phyloP scores from a whole-genome alignment of 2,113 vertebrate species.

The Sceloporus tristichus region DNA sequence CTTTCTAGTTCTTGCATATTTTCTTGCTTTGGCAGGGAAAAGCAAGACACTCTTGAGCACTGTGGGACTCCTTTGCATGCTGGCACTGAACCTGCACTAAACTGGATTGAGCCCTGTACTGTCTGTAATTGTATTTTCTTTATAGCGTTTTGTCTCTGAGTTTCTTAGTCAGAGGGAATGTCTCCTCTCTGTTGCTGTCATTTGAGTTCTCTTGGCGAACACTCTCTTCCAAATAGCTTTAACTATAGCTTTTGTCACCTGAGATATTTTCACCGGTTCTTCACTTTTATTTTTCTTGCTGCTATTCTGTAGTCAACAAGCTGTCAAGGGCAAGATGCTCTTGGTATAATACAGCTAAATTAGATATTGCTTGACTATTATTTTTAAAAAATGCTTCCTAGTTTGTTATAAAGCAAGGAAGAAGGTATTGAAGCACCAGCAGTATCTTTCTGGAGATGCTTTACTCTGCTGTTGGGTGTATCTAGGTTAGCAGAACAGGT shows the following conservation, averaged over 20 bases:
- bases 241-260: slow-evolving; percentile 52
- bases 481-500: not conserved
- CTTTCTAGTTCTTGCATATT: not conserved
- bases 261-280: slow-evolving; percentile 26
- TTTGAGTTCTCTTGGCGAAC: slow-evolving; percentile 52
- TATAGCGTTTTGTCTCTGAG: not conserved
- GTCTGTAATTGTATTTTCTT: not conserved
- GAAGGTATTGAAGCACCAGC: not conserved
- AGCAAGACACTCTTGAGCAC: not conserved
- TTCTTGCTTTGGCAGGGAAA: too few relatives aligned
- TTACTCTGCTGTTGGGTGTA: rapidly evolving
- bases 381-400: not conserved
- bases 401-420: not conserved
- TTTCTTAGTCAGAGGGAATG: slow-evolving; percentile 39
- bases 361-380: not conserved
- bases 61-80: not conserved
- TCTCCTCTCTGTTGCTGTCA: slow-evolving; percentile 29
- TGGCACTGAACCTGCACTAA: not conserved
- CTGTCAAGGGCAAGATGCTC: not conserved
- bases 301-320: not conserved
- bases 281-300: too few relatives aligned
- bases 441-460: not conserved
- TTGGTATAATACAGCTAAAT: not conserved
- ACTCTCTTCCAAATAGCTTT: slow-evolving; percentile 35
- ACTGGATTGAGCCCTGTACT: not conserved